phyloP scores from a whole-genome alignment of 2,888 invertebrate species.

The Tachina fera region DNA sequence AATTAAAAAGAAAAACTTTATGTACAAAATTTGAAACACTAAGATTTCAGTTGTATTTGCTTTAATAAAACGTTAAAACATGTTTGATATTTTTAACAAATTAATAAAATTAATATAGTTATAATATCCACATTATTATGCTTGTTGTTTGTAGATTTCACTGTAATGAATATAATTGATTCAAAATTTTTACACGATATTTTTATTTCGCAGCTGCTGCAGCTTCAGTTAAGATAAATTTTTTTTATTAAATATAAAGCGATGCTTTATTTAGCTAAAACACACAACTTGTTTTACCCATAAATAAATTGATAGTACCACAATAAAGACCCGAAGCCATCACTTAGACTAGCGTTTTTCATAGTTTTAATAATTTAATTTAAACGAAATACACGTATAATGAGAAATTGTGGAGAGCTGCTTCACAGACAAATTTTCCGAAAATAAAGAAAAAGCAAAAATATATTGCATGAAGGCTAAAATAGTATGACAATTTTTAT shows the following conservation, averaged over 20 bases:
- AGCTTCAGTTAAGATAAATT: slow-evolving; percentile 31
- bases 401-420: slow-evolving; percentile 45
- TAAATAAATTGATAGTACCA: slow-evolving; percentile 37
- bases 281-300: slow-evolving; percentile 47
- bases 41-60: too few relatives aligned
- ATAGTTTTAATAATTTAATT: slow-evolving; percentile 45
- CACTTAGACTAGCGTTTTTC: slow-evolving; percentile 1
- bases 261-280: slow-evolving; percentile 46
- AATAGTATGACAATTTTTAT: slow-evolving; percentile 17
- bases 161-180: slow-evolving; percentile 48
- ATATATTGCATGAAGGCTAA: slow-evolving; percentile 35
- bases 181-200: slow-evolving; percentile 50
- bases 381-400: slow-evolving; percentile 28
- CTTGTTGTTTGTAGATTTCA: slow-evolving; percentile 21
- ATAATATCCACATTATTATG: slow-evolving; percentile 16
- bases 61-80: neutral
- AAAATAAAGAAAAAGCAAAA: slow-evolving; percentile 26
- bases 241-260: slow-evolving; percentile 33
- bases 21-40: too few relatives aligned
- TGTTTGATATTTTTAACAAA: slow-evolving; percentile 19
- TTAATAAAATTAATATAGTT: slow-evolving; percentile 19
- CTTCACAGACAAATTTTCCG: slow-evolving; percentile 34
- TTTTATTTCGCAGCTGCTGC: slow-evolving; percentile 37
- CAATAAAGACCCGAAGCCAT: slow-evolving; percentile 24
- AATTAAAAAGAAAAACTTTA: too few relatives aligned